phyloP scores from a whole-genome alignment of 2,888 invertebrate species.

The Temnothorax rugatulus region DNA sequence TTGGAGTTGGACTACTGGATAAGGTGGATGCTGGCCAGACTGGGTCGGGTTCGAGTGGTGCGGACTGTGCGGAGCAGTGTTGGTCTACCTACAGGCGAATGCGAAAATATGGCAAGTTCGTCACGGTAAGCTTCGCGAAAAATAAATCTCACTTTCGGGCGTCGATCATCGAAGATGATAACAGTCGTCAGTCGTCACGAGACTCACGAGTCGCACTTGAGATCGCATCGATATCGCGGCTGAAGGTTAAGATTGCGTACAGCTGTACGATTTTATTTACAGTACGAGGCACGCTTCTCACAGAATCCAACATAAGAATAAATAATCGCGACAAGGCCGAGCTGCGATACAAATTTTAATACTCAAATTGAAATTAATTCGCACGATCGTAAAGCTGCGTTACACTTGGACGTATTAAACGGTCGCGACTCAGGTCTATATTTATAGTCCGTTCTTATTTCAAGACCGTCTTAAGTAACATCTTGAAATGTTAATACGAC shows the following conservation, averaged over 20 bases:
- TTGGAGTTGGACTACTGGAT: too few species aligned
- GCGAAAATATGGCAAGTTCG: conserved; percentile 89
- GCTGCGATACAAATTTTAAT: not conserved
- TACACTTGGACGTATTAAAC: not conserved
- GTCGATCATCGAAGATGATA: not conserved
- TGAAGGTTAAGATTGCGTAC: conserved; percentile 19
- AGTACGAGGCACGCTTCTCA: not conserved
- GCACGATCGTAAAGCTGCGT: not conserved
- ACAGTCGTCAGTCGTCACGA: not conserved
- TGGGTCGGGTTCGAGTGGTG: too few species aligned
- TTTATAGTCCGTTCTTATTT: too few species aligned
- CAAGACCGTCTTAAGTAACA: too few species aligned
- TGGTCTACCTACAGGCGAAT: conserved; percentile 29
- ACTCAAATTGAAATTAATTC: not conserved
- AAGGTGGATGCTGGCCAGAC: too few species aligned
- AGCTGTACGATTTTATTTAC: not conserved
- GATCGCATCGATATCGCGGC: not conserved
- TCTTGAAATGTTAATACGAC: too few species aligned
- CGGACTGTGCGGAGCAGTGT: too few species aligned
- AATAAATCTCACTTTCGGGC: conserved; percentile 7
- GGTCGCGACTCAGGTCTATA: not conserved
- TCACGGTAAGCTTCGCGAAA: conserved; percentile 88
- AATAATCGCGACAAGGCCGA: not conserved
- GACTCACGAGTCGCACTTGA: not conserved
- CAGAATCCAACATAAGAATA: not conserved